These are phyloP conservation scores for Leptinotarsa tumamoca DNA, from an alignment of 2,888 invertebrate species.

Conservation along the genomic window DNA sequence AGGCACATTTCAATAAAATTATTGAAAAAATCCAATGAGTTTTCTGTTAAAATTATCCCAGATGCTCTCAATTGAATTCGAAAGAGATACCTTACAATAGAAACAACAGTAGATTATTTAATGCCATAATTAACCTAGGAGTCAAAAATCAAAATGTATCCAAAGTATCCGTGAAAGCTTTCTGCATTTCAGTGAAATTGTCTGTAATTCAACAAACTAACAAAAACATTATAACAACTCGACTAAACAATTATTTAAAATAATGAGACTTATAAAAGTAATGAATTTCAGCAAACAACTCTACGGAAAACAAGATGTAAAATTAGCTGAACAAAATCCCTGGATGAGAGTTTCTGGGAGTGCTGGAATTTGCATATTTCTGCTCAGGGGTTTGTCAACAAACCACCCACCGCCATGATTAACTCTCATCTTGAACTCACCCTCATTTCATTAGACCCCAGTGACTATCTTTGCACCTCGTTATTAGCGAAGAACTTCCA, in stretches of 20 bases:
- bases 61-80: not conserved
- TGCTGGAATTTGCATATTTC: conserved; percentile 52
- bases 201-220: conserved; percentile 33
- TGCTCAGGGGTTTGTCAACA: conserved; percentile 11
- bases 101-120: not conserved
- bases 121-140: not conserved
- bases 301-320: conserved; percentile 50
- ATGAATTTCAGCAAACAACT: conserved; percentile 41
- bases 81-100: not conserved
- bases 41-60: no score
- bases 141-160: not conserved
- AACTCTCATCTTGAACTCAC: conserved; percentile 10
- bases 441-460: conserved; percentile 6
- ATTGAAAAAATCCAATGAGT: no score
- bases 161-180: not conserved
- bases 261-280: conserved; percentile 37
- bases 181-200: conserved; percentile 25
- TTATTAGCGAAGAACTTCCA: conserved; percentile 3
- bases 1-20: no score
- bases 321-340: conserved; percentile 51
- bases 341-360: conserved; percentile 48
- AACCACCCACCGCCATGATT: conserved; percentile 17
- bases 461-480: not conserved
- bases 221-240: conserved; percentile 25
- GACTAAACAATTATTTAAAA: conserved; percentile 34